Base-by-base conservation (phyloP, 2,888 invertebrate species). In the Spisula solida region DNA sequence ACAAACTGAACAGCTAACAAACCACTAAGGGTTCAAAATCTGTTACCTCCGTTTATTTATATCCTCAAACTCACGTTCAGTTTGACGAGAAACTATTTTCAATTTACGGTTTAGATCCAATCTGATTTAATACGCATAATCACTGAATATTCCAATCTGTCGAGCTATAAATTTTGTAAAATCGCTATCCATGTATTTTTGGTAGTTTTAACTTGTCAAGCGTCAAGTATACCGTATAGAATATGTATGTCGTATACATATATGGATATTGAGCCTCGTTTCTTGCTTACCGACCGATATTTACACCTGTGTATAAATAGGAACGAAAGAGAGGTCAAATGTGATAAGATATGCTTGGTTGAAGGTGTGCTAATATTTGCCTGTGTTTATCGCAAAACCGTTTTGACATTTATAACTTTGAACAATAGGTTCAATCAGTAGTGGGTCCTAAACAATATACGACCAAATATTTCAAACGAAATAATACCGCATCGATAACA, bases 271-370 rank as follows among this genome's bases (percentile, higher is more conserved):
- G 75, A 75, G 75, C 75, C 75, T 75, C 75, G 75, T 75, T 75
- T 75, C 34, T 29, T 75, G 83, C 48, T 70, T 83, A 75, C 83
- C 83, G 66, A 70, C 82, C 51, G 25, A 41, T 83, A 75, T 83
- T 82, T 83, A 51, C 83, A 51, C 75, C 70, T 70, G 66, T 82
- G 16, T 48, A 25, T 25, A 70, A 48, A 25, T 29, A 34, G 25
- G n/a, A 75, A 25, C 25, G 25, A 66, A 60, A 1, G 20, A n/a
- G 10, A 75, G 47, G 25, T 82, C 18, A 83, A 83, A 66, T 56
- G 51, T 47, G 75, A 83, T 51, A 83, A 83, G 83, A 75, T 83
- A 5, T 51, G 83, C 75, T 83, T 83, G 29, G 75, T 5, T 82
- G 66, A 70, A 56, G 0, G 25, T 55, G 81, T 81, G 55, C 70